Base-by-base conservation (phyloP, 2,797 vertebrate species). In the Halcyon leucocephala region DNA sequence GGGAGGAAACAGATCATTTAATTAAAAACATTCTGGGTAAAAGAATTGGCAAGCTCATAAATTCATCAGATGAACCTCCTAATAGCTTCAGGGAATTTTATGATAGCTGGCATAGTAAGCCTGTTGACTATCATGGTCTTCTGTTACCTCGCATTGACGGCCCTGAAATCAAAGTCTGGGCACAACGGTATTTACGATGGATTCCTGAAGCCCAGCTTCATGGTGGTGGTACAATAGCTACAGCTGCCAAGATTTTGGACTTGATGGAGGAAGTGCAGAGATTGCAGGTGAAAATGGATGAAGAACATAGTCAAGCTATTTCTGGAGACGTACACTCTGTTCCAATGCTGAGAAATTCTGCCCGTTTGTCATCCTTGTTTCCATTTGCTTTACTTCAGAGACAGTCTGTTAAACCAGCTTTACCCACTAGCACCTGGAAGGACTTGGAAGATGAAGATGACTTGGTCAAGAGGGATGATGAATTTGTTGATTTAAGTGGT, bases 101-200 rank as follows among this genome's bases (percentile, higher is more conserved):
- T 21, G 98, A 99, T 21, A 97, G 96, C 64, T 99, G 99, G 99
- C 98, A 98, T 9, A 96, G 96, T 52, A 98, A 98, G 71, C 98
- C 98, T 18, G 67, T 98, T 7, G 99, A 99, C 95, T 98, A 98
- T 86, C 98, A 99, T 0, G 98, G 99, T 17, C 93, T 99, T n/a
- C 88, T 99, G 41, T 77, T 99, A 82, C 99, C 99, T 3, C 95
- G 94, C 70, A 95, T 99, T 0, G 98, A 99, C 6, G 98, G 99
- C 12, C 98, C 98, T 0, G 97, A 98, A 64, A 96, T 99, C 82
- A 98, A 94, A 57, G 97, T 99, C n/a, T 99, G 99, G 99, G 98
- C 98, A 33, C 99, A 99, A 88, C 98, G 99, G 33, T 99, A 99
- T 96, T 94, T 99, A 37, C 98, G 99, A 18, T 99, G 99, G 99